Evolutionary conservation across 37 sponge, comb jelly and placozoan species (phyloP).

Genomic region (Agelas oroides): DNA sequence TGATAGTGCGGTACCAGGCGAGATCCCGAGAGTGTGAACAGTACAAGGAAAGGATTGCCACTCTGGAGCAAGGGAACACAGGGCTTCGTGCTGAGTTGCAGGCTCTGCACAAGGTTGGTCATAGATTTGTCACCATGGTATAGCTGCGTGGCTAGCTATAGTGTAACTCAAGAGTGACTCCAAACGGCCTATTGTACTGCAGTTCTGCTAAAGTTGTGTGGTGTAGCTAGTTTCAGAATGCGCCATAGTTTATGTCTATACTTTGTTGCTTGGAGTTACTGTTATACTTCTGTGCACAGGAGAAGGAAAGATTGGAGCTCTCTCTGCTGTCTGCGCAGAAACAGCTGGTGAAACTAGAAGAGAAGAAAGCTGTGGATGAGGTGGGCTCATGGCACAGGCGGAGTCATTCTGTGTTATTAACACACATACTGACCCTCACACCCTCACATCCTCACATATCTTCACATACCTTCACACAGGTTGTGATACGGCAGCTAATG

Average conservation of each 20-base stretch:
- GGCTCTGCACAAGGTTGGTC: constrained; percentile 17
- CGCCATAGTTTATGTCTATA: no score
- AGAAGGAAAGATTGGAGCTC: background rate
- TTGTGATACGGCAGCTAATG: constrained; percentile 29
- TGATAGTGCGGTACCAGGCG: constrained; percentile 24
- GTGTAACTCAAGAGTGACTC: no score
- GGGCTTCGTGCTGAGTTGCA: constrained; percentile 39
- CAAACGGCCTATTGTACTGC: no score
- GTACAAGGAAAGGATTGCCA: background rate
- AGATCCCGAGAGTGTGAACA: constrained; percentile 9
- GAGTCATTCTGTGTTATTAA: no score
- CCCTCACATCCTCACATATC: background rate
- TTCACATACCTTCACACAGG: background rate
- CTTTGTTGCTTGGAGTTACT: background rate
- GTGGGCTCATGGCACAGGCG: background rate
- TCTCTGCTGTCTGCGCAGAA: background rate
- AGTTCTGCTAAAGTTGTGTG: no score
- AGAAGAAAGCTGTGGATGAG: background rate
- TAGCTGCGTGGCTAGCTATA: no score
- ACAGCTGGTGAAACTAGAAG: background rate
- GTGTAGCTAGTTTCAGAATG: no score
- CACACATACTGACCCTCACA: no score
- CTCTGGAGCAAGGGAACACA: constrained; percentile 2
- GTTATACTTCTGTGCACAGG: background rate
- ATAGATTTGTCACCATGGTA: no score